Evolutionary conservation across 2,113 vertebrate species (phyloP).

Genomic region (Callocephalon fimbriatum): DNA sequence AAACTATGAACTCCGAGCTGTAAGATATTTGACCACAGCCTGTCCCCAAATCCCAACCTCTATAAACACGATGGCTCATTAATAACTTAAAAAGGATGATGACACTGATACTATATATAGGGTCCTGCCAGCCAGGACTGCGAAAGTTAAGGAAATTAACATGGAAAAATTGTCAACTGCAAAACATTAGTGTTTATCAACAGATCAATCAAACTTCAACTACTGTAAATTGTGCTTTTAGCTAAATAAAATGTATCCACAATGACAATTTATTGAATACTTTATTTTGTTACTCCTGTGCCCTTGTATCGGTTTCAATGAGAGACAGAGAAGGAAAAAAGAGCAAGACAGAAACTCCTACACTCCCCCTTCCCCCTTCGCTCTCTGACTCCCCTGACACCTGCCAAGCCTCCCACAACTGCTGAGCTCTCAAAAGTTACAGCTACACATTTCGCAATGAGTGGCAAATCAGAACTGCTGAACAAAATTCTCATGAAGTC

Average conservation of each 20-base stretch:
- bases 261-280: constrained; percentile 72
- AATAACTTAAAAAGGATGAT: constrained; percentile 85
- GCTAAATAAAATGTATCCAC: constrained; percentile 76
- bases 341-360: neutral
- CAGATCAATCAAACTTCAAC: constrained; percentile 84
- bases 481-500: constrained; percentile 58
- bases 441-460: constrained; percentile 15
- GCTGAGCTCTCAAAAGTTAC: constrained; percentile 47
- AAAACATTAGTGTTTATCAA: constrained; percentile 88
- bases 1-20: no score
- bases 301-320: neutral
- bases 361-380: neutral
- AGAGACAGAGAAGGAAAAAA: neutral
- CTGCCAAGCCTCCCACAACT: constrained; percentile 49
- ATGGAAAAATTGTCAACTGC: constrained; percentile 82
- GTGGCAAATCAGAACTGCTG: constrained; percentile 56
- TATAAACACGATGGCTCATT: constrained; percentile 82
- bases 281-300: constrained; percentile 9
- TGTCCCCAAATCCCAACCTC: constrained; percentile 80
- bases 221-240: constrained; percentile 83
- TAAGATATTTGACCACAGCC: no score
- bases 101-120: constrained; percentile 84
- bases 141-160: constrained; percentile 83
- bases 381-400: neutral
- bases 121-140: constrained; percentile 77